These are phyloP conservation scores for Muscina levida DNA, from an alignment of 2,888 invertebrate genomes.

Conservation along the genomic window DNA sequence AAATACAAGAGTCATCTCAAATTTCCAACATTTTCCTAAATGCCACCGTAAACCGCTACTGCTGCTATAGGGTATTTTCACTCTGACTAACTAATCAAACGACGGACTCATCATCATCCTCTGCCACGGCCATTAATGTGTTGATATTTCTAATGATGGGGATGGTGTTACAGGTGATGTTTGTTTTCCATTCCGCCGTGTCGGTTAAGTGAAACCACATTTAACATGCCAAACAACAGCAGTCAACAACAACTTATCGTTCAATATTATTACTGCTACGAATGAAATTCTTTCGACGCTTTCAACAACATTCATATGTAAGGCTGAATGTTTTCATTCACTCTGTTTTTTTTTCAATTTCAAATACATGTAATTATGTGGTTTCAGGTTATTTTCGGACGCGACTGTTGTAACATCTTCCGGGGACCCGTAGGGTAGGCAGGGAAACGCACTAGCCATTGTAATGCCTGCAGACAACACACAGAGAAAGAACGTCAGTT, in stretches of 20 bases:
- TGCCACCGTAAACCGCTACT: neutral
- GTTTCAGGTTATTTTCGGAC: slow-evolving; percentile 12
- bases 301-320: slow-evolving; percentile 6
- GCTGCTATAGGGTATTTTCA: neutral
- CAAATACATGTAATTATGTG: slow-evolving; percentile 4
- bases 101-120: neutral
- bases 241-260: neutral
- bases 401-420: slow-evolving; percentile 8
- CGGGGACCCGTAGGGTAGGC: neutral
- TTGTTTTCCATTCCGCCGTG: neutral
- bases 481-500: slow-evolving; percentile 55
- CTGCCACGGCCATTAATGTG: slow-evolving; percentile 22
- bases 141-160: slow-evolving; percentile 44
- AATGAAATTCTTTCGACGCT: slow-evolving; percentile 3
- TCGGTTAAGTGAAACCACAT: slow-evolving; percentile 29
- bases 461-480: neutral
- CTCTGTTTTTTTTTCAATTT: neutral
- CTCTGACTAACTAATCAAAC: neutral
- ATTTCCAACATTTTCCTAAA: no score
- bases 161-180: slow-evolving; percentile 33
- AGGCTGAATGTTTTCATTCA: neutral
- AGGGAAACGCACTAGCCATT: neutral
- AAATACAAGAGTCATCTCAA: no score
- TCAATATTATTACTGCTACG: neutral
- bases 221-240: slow-evolving; percentile 24